These are phyloP conservation scores for Chironomus striatipennis DNA, from an alignment of 1,140 invertebrate species.

Conservation along the genomic window DNA sequence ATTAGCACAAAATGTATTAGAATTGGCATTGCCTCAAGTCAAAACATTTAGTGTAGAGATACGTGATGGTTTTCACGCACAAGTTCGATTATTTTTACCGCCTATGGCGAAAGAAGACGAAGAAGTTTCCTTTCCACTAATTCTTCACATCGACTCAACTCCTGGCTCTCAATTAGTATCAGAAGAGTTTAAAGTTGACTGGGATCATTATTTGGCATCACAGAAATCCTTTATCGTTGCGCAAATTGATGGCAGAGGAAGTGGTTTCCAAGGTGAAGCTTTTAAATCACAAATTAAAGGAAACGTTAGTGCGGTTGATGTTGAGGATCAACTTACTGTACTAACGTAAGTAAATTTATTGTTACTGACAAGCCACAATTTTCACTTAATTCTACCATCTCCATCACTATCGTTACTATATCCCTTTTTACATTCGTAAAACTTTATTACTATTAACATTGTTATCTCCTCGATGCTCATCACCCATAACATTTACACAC, in stretches of 20 bases:
- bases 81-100: conserved; percentile 61
- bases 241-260: conserved; percentile 69
- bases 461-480: neutral
- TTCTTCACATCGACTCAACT: conserved; percentile 63
- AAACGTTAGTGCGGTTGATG: conserved; percentile 51
- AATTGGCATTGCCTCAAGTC: conserved; percentile 48
- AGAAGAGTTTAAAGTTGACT: conserved; percentile 60
- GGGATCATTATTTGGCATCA: conserved; percentile 68
- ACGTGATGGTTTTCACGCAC: conserved; percentile 40
- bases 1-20: conserved; percentile 42
- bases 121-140: conserved; percentile 69
- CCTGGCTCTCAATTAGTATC: conserved; percentile 69
- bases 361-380: no score
- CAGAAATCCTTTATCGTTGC: conserved; percentile 67
- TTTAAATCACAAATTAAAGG: conserved; percentile 63
- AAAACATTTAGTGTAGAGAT: conserved; percentile 52
- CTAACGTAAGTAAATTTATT: conserved; percentile 46
- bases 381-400: no score
- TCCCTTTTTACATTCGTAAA: neutral
- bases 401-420: neutral
- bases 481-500: no score
- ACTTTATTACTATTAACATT: neutral
- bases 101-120: conserved; percentile 71
- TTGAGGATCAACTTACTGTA: conserved; percentile 82
- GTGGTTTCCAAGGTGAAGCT: conserved; percentile 65